Evolutionary conservation across 1,140 invertebrate species (phyloP).

Genomic region (Aphidius ervi): DNA sequence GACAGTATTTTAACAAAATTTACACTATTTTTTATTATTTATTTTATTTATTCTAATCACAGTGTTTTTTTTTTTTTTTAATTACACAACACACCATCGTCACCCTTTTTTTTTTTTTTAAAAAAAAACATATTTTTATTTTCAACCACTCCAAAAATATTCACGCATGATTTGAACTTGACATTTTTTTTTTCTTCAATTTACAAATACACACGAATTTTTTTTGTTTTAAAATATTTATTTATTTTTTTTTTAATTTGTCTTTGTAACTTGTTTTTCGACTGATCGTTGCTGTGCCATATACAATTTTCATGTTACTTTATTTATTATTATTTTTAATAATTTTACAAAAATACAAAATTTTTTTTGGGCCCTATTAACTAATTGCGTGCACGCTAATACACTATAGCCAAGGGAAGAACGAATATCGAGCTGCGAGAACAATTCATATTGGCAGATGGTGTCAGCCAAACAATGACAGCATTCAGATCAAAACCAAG

Average conservation of each 20-base stretch:
- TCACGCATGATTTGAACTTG: no score
- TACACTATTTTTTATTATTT: conserved; percentile 21
- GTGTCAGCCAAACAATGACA: conserved; percentile 95
- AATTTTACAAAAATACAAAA: conserved; percentile 13
- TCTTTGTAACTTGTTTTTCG: background rate
- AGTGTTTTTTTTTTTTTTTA: no score
- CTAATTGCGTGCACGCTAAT: conserved; percentile 56
- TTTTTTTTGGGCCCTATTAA: conserved; percentile 39
- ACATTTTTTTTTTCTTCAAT: no score
- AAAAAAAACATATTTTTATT: no score
- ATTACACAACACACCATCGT: no score
- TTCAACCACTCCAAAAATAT: no score
- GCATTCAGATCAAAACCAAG: conserved; percentile 88
- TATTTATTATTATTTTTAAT: background rate
- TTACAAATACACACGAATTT: no score
- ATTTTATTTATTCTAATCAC: background rate
- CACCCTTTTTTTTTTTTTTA: no score
- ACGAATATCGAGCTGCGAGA: conserved; percentile 98
- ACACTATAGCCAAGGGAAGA: conserved; percentile 89
- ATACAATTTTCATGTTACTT: background rate
- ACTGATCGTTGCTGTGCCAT: background rate
- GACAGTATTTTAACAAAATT: conserved; percentile 18
- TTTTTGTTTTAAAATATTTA: background rate
- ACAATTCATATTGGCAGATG: conserved; percentile 96
- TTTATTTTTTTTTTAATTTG: background rate